Conservation (phyloP, 2,888 invertebrate genomes). For the Mythimna impura region DNA sequence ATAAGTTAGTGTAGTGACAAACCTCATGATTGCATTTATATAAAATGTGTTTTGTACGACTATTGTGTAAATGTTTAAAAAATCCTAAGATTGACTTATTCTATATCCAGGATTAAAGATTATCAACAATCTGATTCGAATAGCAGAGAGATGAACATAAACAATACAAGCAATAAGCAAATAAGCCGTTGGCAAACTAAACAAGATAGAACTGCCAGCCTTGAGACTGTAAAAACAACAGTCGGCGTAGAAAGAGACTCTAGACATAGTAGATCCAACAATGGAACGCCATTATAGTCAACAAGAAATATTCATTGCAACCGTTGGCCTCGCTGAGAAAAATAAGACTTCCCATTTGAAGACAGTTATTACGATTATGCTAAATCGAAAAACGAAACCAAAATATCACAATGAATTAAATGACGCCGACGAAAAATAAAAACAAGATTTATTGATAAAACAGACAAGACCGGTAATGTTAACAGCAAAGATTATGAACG, state of each 20-base stretch:
- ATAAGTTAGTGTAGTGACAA: conserved; percentile 6
- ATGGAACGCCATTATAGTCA: conserved; percentile 5
- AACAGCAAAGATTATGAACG: not conserved
- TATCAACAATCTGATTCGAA: conserved; percentile 66
- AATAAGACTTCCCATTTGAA: conserved; percentile 10
- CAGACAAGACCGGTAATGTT: not conserved
- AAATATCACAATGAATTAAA: not conserved
- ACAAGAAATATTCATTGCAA: not conserved
- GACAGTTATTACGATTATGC: not conserved
- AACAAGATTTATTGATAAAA: not conserved
- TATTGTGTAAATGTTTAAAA: conserved; percentile 7
- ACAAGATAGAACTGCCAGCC: conserved; percentile 68
- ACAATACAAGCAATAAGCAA: conserved; percentile 58
- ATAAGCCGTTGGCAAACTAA: conserved; percentile 63
- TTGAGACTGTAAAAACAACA: conserved; percentile 75
- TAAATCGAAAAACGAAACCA: not conserved
- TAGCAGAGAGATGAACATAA: conserved; percentile 64
- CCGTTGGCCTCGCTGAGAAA: not conserved
- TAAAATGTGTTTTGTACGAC: conserved; percentile 9
- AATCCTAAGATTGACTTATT: conserved; percentile 58
- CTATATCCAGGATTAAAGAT: conserved; percentile 77
- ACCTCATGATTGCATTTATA: conserved; percentile 25
- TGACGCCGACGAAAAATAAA: not conserved
- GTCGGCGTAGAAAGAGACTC: conserved; percentile 67
- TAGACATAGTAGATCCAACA: conserved; percentile 29